These are phyloP conservation scores for Peromyscus aztecus DNA, from an alignment of 2,797 vertebrate genomes.

Conservation along the genomic window DNA sequence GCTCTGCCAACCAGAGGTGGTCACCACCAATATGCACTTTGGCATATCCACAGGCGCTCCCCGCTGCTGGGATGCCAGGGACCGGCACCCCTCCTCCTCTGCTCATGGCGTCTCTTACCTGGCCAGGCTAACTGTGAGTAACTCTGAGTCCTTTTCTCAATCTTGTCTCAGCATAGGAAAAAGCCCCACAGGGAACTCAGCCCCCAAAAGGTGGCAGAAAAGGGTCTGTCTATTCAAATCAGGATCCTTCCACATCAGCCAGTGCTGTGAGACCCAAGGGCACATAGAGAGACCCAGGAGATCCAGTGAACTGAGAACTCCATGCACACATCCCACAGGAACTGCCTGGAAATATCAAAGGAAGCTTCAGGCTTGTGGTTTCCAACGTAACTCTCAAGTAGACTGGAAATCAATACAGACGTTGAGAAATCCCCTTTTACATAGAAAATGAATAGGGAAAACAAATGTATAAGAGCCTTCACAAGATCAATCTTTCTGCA, in stretches of 20 bases:
- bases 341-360: neutral
- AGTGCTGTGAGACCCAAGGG: neutral
- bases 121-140: neutral
- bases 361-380: neutral
- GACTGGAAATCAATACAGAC: neutral
- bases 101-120: neutral
- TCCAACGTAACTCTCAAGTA: too few species aligned
- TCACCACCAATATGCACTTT: neutral
- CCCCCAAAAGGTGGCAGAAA: neutral
- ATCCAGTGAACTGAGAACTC: neutral
- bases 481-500: neutral
- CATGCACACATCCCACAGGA: too few species aligned
- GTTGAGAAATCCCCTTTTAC: neutral
- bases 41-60: neutral
- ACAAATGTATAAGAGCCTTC: neutral
- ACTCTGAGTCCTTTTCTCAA: neutral
- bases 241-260: neutral
- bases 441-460: neutral
- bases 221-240: neutral
- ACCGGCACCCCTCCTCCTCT: accelerated
- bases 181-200: neutral
- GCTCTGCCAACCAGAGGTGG: neutral
- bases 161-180: neutral
- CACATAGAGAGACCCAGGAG: neutral
- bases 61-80: neutral